These are phyloP conservation scores for Heliconius hortense DNA, from an alignment of 2,888 invertebrate genomes.

Conservation along the genomic window DNA sequence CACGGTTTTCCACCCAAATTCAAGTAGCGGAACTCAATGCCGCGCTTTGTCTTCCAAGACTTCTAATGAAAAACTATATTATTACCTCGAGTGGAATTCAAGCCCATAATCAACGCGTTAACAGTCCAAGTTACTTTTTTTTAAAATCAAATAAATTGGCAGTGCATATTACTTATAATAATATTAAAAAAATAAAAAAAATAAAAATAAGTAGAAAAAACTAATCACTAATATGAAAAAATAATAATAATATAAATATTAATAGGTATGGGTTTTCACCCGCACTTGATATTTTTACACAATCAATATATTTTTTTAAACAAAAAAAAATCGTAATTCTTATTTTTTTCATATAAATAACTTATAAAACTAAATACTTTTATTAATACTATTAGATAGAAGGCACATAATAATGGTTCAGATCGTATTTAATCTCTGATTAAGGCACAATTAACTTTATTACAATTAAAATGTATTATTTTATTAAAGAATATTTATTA, in stretches of 20 bases:
- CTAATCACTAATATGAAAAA: too few relatives aligned
- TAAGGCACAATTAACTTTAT: slow-evolving; percentile 31
- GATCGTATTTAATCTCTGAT: slow-evolving; percentile 25
- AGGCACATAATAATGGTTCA: slow-evolving; percentile 18
- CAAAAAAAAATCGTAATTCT: neutral
- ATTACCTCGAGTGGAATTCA: too few relatives aligned
- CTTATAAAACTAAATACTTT: neutral
- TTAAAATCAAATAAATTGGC: neutral
- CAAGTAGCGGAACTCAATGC: too few relatives aligned
- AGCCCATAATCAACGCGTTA: too few relatives aligned
- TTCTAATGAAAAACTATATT: too few relatives aligned
- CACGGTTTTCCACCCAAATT: too few relatives aligned
- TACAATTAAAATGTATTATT: neutral
- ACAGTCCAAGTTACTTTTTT: too few relatives aligned
- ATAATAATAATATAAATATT: neutral
- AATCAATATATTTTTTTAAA: neutral
- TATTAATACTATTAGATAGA: slow-evolving; percentile 17
- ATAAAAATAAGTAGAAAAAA: neutral
- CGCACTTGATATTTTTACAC: neutral
- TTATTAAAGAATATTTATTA: neutral
- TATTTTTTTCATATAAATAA: neutral
- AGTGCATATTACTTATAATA: neutral
- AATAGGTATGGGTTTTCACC: neutral
- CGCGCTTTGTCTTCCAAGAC: too few relatives aligned
- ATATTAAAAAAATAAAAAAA: neutral